phyloP scores from a whole-genome alignment of 2,888 invertebrate genomes.

The Lumbricus terrestris region DNA sequence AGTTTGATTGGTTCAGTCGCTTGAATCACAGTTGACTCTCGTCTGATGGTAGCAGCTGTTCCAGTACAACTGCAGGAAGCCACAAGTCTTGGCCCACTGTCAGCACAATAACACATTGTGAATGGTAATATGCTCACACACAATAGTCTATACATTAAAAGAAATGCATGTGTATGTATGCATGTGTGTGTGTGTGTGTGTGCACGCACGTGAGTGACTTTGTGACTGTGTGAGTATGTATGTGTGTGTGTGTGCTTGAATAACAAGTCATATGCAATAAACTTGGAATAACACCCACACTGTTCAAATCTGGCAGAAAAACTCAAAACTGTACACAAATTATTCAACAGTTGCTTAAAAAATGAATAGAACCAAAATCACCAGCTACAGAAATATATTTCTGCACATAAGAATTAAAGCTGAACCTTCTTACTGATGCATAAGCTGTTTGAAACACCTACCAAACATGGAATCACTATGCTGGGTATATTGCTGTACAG shows the following conservation, averaged over 20 bases:
- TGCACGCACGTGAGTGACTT: no score
- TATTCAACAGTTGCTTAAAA: not conserved
- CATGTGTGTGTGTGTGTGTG: no score
- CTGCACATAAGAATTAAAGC: not conserved
- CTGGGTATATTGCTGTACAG: not conserved
- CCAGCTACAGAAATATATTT: not conserved
- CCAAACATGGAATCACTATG: no score
- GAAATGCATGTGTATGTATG: not conserved
- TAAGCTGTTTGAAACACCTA: not conserved
- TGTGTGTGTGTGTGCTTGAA: not conserved
- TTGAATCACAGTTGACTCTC: not conserved
- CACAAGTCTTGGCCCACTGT: not conserved
- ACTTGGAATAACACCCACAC: not conserved
- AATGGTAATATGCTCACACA: not conserved
- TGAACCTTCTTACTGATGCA: not conserved
- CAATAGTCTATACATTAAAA: not conserved
- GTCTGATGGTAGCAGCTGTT: not conserved
- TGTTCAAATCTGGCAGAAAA: not conserved
- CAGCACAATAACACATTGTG: not conserved
- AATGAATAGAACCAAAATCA: not conserved
- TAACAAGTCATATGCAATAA: not conserved
- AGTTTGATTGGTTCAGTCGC: conserved; percentile 37
- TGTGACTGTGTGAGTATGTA: not conserved
- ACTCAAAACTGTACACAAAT: not conserved
- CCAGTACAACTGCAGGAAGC: not conserved